phyloP scores from a whole-genome alignment of 1,140 invertebrate genomes.

The Drosophila aff. region DNA sequence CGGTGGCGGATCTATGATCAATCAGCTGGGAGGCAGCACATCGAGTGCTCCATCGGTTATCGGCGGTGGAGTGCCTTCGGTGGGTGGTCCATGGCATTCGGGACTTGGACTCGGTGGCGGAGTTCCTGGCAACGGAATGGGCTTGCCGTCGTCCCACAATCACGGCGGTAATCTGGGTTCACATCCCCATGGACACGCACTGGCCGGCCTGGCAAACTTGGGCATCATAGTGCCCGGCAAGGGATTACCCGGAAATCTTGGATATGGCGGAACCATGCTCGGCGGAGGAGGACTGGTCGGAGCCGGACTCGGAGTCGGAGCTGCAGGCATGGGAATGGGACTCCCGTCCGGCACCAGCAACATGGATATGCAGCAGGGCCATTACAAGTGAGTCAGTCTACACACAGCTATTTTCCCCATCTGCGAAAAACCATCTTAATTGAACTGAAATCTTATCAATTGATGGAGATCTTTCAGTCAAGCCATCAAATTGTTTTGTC shows the following conservation, averaged over 20 bases:
- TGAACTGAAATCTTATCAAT: slow-evolving; percentile 78
- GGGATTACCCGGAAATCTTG: slow-evolving; percentile 46
- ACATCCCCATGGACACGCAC: slow-evolving; percentile 70
- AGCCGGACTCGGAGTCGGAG: slow-evolving; percentile 16
- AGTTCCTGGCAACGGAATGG: slow-evolving; percentile 35
- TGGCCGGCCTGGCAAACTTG: slow-evolving; percentile 71
- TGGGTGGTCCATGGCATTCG: slow-evolving; percentile 36
- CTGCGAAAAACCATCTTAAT: slow-evolving; percentile 49
- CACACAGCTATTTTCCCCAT: slow-evolving; percentile 32
- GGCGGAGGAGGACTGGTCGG: slow-evolving; percentile 16
- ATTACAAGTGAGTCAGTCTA: slow-evolving; percentile 69
- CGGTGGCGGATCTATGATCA: slow-evolving; percentile 50
- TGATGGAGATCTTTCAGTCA: slow-evolving; percentile 65
- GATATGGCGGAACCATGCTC: slow-evolving; percentile 61
- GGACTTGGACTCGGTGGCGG: slow-evolving; percentile 16
- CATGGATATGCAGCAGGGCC: slow-evolving; percentile 67
- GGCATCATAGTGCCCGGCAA: slow-evolving; percentile 73
- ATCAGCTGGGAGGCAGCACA: slow-evolving; percentile 68
- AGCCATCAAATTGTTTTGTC: slow-evolving; percentile 72
- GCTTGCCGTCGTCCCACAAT: slow-evolving; percentile 13
- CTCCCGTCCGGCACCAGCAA: slow-evolving; percentile 28
- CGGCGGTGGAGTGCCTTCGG: slow-evolving; percentile 17
- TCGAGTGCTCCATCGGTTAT: slow-evolving; percentile 41
- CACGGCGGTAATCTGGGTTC: slow-evolving; percentile 25
- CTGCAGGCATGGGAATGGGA: slow-evolving; percentile 26